Conservation (phyloP, 2,113 vertebrate genomes). For the Kryptolebias marmoratus region DNA sequence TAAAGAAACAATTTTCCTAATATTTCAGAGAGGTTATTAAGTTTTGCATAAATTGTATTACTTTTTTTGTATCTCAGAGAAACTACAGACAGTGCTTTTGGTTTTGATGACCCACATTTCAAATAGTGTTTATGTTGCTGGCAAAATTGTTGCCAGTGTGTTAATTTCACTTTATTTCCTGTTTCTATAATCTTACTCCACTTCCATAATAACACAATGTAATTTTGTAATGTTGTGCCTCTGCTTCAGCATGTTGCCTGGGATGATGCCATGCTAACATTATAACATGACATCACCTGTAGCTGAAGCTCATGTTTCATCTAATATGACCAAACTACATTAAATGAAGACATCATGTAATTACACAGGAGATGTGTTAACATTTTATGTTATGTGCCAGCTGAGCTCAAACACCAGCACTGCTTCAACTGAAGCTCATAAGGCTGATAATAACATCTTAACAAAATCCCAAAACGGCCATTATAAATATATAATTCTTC, state of each 20-base stretch:
- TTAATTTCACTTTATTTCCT: too few relatives aligned
- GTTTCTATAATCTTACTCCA: too few relatives aligned
- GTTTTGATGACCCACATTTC: too few relatives aligned
- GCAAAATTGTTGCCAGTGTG: too few relatives aligned
- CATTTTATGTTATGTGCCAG: neutral
- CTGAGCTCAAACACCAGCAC: neutral
- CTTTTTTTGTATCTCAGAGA: too few relatives aligned
- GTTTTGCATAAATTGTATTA: too few relatives aligned
- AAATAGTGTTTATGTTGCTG: too few relatives aligned
- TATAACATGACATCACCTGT: neutral
- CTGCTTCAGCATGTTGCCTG: neutral
- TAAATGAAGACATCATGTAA: neutral
- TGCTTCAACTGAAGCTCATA: neutral
- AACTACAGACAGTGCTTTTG: too few relatives aligned
- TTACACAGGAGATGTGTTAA: neutral
- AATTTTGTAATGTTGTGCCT: neutral
- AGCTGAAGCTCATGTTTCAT: neutral
- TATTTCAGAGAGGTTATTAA: too few relatives aligned
- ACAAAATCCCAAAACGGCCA: neutral
- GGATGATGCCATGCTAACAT: neutral
- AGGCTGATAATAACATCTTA: too few relatives aligned
- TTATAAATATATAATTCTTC: neutral
- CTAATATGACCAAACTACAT: neutral
- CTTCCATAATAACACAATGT: neutral
- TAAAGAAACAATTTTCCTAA: too few relatives aligned